Percentiles rank a stretch among this genome's conserved stretches.
phyloP scores from a whole-genome alignment of 1,140 invertebrate genomes.

The Heliconius congener region DNA sequence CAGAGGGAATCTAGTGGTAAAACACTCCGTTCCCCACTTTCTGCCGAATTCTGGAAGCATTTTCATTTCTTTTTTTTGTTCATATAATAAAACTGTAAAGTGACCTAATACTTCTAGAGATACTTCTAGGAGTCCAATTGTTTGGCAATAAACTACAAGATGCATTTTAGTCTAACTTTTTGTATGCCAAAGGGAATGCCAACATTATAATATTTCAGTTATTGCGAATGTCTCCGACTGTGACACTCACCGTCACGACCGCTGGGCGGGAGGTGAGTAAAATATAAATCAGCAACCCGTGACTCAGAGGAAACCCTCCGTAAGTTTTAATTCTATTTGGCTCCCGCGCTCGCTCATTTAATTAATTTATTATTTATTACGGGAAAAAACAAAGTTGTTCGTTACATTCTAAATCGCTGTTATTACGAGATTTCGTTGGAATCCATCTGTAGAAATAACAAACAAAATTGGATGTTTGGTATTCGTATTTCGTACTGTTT shows the following conservation, averaged over 20 bases:
- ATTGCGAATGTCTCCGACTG: constrained; percentile 22
- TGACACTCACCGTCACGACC: constrained; percentile 22
- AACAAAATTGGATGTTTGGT: neutral
- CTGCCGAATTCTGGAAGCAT: too few species aligned
- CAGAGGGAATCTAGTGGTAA: too few species aligned
- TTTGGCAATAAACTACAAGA: too few species aligned
- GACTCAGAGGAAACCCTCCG: constrained; percentile 63
- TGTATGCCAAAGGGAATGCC: neutral
- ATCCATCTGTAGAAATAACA: neutral
- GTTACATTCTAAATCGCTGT: constrained; percentile 15
- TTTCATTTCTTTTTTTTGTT: too few species aligned
- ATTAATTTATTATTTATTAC: constrained; percentile 27
- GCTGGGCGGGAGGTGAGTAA: constrained; percentile 56
- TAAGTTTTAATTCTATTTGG: constrained; percentile 69
- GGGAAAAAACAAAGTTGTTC: constrained; percentile 21
- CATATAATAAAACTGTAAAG: too few species aligned
- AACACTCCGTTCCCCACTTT: too few species aligned
- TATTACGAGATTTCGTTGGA: constrained; percentile 3
- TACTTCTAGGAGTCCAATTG: too few species aligned
- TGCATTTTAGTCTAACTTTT: too few species aligned
- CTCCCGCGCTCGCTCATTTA: constrained; percentile 42
- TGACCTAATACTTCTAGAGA: too few species aligned
- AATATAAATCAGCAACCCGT: constrained; percentile 66
- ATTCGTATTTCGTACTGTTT: neutral
- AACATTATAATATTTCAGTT: constrained; percentile 29